These are phyloP conservation scores for Decapterus maruadsi DNA, from an alignment of 2,797 vertebrate species.

Conservation along the genomic window DNA sequence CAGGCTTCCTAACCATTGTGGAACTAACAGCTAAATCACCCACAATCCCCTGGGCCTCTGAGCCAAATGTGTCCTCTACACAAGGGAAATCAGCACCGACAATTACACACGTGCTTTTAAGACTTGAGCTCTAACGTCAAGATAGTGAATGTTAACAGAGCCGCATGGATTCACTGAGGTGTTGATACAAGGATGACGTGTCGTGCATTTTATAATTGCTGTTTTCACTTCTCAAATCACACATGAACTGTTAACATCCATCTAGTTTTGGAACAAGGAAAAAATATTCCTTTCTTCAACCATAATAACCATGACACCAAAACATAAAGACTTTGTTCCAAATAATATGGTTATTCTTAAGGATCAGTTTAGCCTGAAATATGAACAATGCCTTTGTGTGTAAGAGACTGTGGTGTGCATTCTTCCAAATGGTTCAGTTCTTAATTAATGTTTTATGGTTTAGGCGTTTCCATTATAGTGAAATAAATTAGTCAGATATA, in stretches of 20 bases:
- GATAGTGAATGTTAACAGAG: constrained; percentile 48
- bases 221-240: constrained; percentile 1
- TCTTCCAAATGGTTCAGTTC: neutral
- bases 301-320: neutral
- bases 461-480: neutral
- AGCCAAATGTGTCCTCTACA: constrained; percentile 65
- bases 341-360: neutral
- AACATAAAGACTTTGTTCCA: neutral
- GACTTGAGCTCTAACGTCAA: constrained; percentile 34
- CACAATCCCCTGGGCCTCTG: constrained; percentile 61
- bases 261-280: neutral
- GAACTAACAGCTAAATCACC: constrained; percentile 58
- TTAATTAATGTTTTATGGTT: neutral
- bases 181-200: constrained; percentile 17
- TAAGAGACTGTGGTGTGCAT: neutral
- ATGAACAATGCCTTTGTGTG: neutral
- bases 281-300: neutral
- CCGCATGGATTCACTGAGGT: constrained; percentile 30
- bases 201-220: constrained; percentile 25
- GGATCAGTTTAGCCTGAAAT: neutral
- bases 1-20: constrained; percentile 41
- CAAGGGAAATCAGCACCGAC: constrained; percentile 64
- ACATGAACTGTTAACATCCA: neutral
- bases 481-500: neutral
- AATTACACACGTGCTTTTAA: constrained; percentile 32